Conservation (phyloP, 1,140 invertebrate genomes). For the Halyomorpha halys region DNA sequence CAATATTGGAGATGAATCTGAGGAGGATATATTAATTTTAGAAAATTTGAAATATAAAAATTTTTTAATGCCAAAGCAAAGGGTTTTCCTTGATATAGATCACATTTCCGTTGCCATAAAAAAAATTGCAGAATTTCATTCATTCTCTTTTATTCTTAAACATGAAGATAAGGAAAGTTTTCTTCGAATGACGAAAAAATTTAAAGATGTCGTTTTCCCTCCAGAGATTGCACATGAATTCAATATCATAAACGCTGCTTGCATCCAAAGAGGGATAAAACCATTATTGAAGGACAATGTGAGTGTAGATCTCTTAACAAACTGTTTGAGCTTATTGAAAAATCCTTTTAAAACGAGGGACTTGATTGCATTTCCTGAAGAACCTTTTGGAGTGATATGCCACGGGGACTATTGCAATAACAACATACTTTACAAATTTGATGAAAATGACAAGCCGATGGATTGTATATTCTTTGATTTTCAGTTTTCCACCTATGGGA, state of each 20-base stretch:
- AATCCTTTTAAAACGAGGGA: too few relatives aligned
- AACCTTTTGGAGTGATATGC: not conserved
- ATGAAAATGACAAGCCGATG: constrained; percentile 28
- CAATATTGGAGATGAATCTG: not conserved
- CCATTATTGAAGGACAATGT: not conserved
- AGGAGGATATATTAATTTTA: not conserved
- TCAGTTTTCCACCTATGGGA: constrained; percentile 34
- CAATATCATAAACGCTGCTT: not conserved
- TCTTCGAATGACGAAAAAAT: not conserved
- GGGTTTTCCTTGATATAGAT: not conserved
- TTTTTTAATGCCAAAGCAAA: not conserved
- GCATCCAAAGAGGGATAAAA: not conserved
- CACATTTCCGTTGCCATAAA: not conserved
- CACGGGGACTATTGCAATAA: constrained; percentile 49
- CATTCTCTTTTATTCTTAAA: not conserved
- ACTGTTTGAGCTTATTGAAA: not conserved
- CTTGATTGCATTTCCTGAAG: not conserved
- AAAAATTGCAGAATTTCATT: not conserved
- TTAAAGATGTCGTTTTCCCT: not conserved
- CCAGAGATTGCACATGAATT: not conserved
- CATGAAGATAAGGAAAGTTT: not conserved
- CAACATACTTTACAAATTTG: constrained; percentile 42
- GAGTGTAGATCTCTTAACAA: not conserved
- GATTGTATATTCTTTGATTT: constrained; percentile 38
- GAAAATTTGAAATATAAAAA: constrained; percentile 1